Base-by-base conservation (phyloP, 2,888 invertebrate species). In the Doris montereyensis region DNA sequence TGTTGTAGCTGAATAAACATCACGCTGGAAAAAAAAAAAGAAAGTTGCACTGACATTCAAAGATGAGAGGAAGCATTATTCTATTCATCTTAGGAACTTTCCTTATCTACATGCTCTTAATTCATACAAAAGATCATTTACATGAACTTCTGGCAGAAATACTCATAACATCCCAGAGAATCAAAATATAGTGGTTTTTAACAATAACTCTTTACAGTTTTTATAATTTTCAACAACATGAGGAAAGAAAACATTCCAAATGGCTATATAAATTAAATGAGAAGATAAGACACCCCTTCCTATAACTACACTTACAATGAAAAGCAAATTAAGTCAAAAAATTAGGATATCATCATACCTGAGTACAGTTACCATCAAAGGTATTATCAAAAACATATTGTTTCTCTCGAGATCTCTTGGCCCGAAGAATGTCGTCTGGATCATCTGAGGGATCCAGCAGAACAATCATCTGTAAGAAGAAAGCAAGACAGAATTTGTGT, bases 381-480 rank as follows among this genome's bases (percentile, higher is more conserved):
- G 96, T 96, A 76, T 95, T 93, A 90, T 98, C 98, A 91, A 97
- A 98, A 1, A 95, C 94, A 91, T 97, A 97, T 89, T 96, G 95
- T 83, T 96, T 94, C 83, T 97, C 96, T 78, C 92, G 87, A 24
- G 92, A 94, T 72, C 94, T 92, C 89, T 94, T 95, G 84, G 95
- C 95, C 26, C 96, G 93, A 72, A 95, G 92, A 62, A 95, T 94
- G 88, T 93, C 93, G 84, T 93, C 92, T 65, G 91, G 91, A 82
- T 92, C 92, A 70, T 93, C 93, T 58, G 93, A 93, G 4, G 93
- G 93, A 83, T 95, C 95, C 88, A 94, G 94, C 77, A 95, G 90
- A 74, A 95, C 92, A n/a, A 95, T 93, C 90, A 94, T 94, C 95
- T 95, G 91, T 21, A 87, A 84, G 35, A 74, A 34, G 71, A 24